phyloP scores from a whole-genome alignment of 2,888 invertebrate genomes.

The Drosophila rellima region DNA sequence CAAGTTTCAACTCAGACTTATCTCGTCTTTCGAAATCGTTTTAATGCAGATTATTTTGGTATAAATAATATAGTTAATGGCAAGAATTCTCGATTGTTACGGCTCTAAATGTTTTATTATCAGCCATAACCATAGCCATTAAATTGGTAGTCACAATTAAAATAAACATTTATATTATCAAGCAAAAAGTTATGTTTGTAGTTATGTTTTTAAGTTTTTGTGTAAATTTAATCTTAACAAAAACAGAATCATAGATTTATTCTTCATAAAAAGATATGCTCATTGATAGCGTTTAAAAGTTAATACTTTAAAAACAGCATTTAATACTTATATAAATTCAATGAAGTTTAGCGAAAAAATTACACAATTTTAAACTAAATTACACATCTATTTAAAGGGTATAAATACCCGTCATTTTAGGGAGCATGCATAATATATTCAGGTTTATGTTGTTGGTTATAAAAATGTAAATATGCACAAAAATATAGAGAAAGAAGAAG shows the following conservation, averaged over 20 bases:
- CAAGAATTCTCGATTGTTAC: conserved; percentile 10
- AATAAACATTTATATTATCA: background rate
- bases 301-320: too few relatives aligned
- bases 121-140: conserved; percentile 7
- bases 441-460: conserved; percentile 1
- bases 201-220: too few relatives aligned
- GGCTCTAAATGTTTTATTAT: conserved; percentile 13
- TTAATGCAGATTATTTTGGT: conserved; percentile 28
- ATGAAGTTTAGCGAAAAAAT: too few relatives aligned
- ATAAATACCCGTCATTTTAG: background rate
- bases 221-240: too few relatives aligned
- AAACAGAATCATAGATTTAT: too few relatives aligned
- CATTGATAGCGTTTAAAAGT: too few relatives aligned
- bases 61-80: conserved; percentile 7
- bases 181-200: background rate
- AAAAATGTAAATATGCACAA: conserved; percentile 11
- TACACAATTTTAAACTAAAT: too few relatives aligned
- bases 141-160: conserved; percentile 2
- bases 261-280: too few relatives aligned
- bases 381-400: too few relatives aligned
- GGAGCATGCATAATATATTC: background rate
- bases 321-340: too few relatives aligned
- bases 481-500: background rate
- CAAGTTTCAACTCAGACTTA: conserved; percentile 38
- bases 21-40: conserved; percentile 22